Percentiles rank a stretch among this genome's conserved stretches.
Conservation (phyloP, 2,797 vertebrate genomes). For the Varecia variegata region DNA sequence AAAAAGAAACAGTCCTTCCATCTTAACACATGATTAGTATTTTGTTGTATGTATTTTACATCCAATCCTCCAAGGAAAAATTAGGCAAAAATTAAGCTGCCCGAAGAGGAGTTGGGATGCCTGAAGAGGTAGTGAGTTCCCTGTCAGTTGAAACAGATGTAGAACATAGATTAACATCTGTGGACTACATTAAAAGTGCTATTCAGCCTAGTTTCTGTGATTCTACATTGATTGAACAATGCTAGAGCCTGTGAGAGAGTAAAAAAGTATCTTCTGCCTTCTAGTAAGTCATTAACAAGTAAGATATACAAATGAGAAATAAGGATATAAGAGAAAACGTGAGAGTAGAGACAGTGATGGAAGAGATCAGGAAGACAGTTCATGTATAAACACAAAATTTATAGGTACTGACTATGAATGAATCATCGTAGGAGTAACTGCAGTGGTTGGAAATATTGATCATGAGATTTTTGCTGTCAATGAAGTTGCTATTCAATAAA, state of each 20-base stretch:
- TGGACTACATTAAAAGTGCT: not conserved
- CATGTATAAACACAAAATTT: not conserved
- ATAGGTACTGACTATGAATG: not conserved
- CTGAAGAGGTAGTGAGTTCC: not conserved
- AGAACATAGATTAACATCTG: not conserved
- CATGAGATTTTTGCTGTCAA: not conserved
- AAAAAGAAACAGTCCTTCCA: not conserved
- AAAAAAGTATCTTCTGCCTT: not conserved
- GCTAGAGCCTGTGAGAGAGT: not conserved
- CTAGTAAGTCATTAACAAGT: not conserved
- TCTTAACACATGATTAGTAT: not conserved
- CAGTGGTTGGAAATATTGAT: not conserved
- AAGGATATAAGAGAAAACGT: not conserved
- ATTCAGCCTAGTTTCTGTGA: not conserved
- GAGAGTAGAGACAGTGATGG: not conserved
- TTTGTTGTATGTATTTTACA: not conserved
- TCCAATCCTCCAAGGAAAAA: not conserved
- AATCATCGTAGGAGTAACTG: not conserved
- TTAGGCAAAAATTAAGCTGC: not conserved
- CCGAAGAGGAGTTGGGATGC: not conserved
- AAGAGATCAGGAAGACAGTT: not conserved
- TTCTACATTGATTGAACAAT: not conserved
- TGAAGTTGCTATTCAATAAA: not conserved
- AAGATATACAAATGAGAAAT: slow-evolving; percentile 4
- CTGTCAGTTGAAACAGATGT: not conserved